Base-by-base conservation (phyloP, 2,888 invertebrate genomes). In the Brachypterus glaber region DNA sequence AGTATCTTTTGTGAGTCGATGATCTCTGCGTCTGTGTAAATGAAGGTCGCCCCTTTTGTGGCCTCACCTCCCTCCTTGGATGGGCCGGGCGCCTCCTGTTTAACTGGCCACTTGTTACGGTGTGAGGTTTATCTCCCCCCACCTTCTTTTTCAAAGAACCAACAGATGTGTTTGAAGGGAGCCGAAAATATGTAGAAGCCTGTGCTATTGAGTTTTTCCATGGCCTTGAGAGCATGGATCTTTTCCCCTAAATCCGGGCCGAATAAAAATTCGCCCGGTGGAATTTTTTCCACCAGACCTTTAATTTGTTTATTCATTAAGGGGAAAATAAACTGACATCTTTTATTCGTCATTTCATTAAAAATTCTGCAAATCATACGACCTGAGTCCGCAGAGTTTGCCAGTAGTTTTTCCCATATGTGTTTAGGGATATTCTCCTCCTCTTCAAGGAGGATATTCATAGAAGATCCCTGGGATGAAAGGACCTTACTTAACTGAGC, bases 171-270 rank as follows among this genome's bases (percentile, higher is more conserved):
- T 17, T 15, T 13, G 16, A 3, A 17, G n/a, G n/a, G n/a, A n/a
- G n/a, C n/a, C n/a, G n/a, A n/a, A n/a, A n/a, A n/a, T n/a, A n/a
- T n/a, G n/a, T n/a, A n/a, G n/a, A n/a, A n/a, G n/a, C n/a, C n/a
- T n/a, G n/a, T n/a, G n/a, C n/a, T 30, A 17, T 16, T 11, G 33
- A 12, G 9, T 17, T 31, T 37, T n/a, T 37, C 36, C 30, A 36
- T 2, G 9, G 36, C 13, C 16, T 36, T 30, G 3, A 18, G n/a
- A n/a, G n/a, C n/a, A n/a, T n/a, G n/a, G n/a, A n/a, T n/a, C n/a
- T n/a, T n/a, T n/a, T n/a, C n/a, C n/a, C n/a, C n/a, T n/a, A n/a
- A n/a, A n/a, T 13, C 30, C 9, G 21, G 21, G 9, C 36, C 36
- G n/a, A 36, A 36, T 15, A 30, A 13, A 8, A 30, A 30, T 36